These are phyloP conservation scores for Grapholita molesta DNA, from an alignment of 1,140 invertebrate genomes.

Conservation along the genomic window DNA sequence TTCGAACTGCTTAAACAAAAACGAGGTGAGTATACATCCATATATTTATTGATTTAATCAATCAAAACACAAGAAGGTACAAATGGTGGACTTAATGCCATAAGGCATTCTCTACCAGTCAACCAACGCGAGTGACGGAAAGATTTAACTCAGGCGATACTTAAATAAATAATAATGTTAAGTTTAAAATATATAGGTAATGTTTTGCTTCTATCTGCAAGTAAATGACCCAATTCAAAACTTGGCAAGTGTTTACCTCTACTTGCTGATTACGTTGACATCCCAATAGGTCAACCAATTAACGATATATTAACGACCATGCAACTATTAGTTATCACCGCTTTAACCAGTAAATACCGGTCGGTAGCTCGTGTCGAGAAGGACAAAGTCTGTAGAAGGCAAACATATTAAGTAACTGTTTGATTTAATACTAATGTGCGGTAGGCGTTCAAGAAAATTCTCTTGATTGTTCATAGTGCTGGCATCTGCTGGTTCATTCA, in stretches of 20 bases:
- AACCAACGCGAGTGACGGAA: no score
- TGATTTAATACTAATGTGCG: not conserved
- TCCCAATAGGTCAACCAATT: not conserved
- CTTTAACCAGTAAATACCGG: not conserved
- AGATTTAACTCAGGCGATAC: no score
- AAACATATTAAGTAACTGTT: not conserved
- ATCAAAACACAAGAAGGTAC: no score
- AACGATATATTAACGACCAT: not conserved
- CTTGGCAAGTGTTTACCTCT: not conserved
- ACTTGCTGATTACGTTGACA: not conserved
- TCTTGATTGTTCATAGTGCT: not conserved
- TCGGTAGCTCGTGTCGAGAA: constrained; percentile 2
- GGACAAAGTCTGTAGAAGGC: constrained; percentile 5
- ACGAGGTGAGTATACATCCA: no score
- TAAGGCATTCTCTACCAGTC: no score
- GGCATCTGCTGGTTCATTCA: not conserved
- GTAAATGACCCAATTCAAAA: not conserved
- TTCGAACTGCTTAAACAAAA: no score
- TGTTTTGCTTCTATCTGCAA: not conserved
- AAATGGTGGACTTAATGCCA: no score
- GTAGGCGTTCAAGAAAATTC: not conserved
- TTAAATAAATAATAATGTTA: no score
- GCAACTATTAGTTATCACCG: not conserved
- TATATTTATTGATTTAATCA: no score
- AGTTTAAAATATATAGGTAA: no score